Percentiles rank a stretch among this genome's conserved stretches.
These are phyloP conservation scores for Symphodus melops DNA, from an alignment of 2,113 vertebrate genomes.

Conservation along the genomic window DNA sequence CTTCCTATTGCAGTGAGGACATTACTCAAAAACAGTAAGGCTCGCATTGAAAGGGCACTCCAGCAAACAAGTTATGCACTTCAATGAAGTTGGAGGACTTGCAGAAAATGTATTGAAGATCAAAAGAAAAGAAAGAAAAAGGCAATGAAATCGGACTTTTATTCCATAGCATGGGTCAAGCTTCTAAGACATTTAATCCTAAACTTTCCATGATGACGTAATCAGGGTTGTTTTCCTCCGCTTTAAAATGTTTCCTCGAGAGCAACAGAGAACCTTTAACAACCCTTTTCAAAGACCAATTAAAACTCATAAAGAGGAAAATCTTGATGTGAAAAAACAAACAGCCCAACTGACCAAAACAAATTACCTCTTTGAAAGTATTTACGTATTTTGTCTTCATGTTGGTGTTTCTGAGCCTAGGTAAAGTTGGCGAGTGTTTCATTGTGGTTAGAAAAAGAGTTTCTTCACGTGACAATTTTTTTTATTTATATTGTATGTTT, in stretches of 20 bases:
- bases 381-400: no score
- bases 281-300: neutral
- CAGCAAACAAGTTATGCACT: neutral
- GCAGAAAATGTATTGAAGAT: neutral
- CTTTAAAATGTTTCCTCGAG: neutral
- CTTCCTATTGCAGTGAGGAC: conserved; percentile 4
- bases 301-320: neutral
- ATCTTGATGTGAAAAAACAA: conserved; percentile 13
- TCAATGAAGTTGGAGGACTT: neutral
- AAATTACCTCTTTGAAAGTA: neutral
- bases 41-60: neutral
- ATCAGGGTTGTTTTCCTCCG: neutral
- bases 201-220: neutral
- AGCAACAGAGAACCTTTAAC: conserved; percentile 2
- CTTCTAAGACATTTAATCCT: neutral
- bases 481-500: no score
- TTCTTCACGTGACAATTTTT: no score
- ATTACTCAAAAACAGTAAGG: neutral
- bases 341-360: neutral
- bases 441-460: neutral
- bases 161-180: neutral
- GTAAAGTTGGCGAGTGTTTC: neutral
- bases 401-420: neutral
- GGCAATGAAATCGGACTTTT: neutral
- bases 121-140: neutral